Evolutionary conservation across 2,888 invertebrate species (phyloP), one percentile per base, ranked within the genome.

Genomic region (Sarcophaga caerulescens): DNA sequence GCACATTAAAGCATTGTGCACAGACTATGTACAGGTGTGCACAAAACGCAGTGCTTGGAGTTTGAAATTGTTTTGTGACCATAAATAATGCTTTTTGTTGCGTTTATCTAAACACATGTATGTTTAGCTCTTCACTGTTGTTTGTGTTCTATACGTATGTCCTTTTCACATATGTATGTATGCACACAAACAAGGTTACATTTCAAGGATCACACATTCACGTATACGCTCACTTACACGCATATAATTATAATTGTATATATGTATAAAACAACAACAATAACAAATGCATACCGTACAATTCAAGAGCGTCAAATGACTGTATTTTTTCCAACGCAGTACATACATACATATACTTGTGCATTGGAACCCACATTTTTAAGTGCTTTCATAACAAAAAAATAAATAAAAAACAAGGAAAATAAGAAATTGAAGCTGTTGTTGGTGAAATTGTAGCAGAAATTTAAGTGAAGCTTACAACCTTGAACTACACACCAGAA

Each of bases 401-500:
- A 25, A 6, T 0, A 25, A 35, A 2, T 6, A 35, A 35, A 35
- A 6, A 6, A 6, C 35, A 35, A 35, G 35, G 35, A 35, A 35
- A 35, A 35, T 35, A 35, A 35, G 35, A 35, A 35, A 35, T 6
- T 35, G 35, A 35, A 35, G 35, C 35, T 6, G 35, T 35, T 35
- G 35, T 6, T 1, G 35, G 0, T 35, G 35, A 35, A 35, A 35
- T 35, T 35, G 35, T 35, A 35, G 35, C 35, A 35, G 35, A 35
- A 35, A 35, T 35, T 35, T 6, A 35, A 35, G 35, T 35, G 35
- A 35, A 35, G 47, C 60, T 21, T 5, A 35, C 71, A 79, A 65
- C 79, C 79, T 79, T 79, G 70, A 79, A 71, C 79, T 71, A 70
- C 70, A 70, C 69, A 69, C 12, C 12, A 17, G n/a, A 52, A 35